A percentile compares a stretch with the other conserved stretches of the same genome.
These are phyloP conservation scores for Tupaia chinensis DNA, from an alignment of 2,113 vertebrate species.

Conservation along the genomic window DNA sequence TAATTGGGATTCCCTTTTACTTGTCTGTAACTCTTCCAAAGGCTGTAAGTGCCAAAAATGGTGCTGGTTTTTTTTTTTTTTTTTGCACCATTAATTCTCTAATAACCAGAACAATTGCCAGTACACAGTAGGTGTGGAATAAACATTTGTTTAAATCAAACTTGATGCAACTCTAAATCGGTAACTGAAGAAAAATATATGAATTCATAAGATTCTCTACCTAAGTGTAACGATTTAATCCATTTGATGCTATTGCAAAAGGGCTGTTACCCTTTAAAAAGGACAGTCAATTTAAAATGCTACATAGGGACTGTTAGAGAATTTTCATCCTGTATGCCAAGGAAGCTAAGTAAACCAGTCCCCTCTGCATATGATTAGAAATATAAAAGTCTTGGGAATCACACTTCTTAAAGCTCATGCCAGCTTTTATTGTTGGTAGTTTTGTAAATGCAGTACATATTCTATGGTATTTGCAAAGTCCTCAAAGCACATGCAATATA, in stretches of 20 bases:
- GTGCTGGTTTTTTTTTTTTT: slow-evolving; percentile 1
- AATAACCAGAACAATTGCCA: slow-evolving; percentile 1
- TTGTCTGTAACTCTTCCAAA: neutral
- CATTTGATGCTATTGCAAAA: slow-evolving; percentile 51
- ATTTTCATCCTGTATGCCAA: slow-evolving; percentile 75
- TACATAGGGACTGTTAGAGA: slow-evolving; percentile 58
- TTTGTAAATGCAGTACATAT: slow-evolving; percentile 72
- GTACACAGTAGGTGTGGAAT: slow-evolving; percentile 62
- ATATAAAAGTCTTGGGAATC: slow-evolving; percentile 78
- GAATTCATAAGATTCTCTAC: slow-evolving; percentile 34
- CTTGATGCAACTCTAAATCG: neutral
- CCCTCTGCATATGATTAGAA: slow-evolving; percentile 69
- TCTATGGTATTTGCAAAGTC: slow-evolving; percentile 72
- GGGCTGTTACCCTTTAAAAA: slow-evolving; percentile 68
- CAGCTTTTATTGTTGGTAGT: slow-evolving; percentile 75
- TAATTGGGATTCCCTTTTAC: neutral
- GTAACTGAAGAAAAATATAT: slow-evolving; percentile 14
- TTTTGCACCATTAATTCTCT: neutral
- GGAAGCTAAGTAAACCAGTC: slow-evolving; percentile 70
- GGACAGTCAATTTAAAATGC: slow-evolving; percentile 69
- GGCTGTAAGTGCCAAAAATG: neutral
- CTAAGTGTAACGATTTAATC: slow-evolving; percentile 58
- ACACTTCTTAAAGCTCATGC: slow-evolving; percentile 74
- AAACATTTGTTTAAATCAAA: slow-evolving; percentile 57
- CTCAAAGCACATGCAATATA: slow-evolving; percentile 65